Evolutionary conservation across 2,113 vertebrate genomes (phyloP).

Genomic region (Patagioenas fasciata): DNA sequence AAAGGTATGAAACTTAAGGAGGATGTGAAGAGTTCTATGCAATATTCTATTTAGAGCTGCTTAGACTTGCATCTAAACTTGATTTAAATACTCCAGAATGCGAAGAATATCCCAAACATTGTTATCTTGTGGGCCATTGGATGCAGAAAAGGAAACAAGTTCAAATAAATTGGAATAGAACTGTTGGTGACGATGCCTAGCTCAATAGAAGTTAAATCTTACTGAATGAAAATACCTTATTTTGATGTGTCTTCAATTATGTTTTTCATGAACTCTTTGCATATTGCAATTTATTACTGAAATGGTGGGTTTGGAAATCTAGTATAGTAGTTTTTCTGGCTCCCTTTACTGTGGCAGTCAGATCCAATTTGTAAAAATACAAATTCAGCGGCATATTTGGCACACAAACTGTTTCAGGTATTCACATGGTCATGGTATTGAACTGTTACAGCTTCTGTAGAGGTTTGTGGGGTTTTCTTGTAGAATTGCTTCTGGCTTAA

Average conservation of each 20-base stretch:
- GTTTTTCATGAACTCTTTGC: neutral
- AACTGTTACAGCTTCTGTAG: neutral
- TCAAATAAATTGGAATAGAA: neutral
- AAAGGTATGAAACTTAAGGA: neutral
- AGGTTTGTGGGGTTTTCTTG: neutral
- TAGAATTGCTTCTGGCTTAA: neutral
- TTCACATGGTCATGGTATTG: neutral
- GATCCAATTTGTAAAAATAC: neutral
- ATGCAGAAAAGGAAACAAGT: neutral
- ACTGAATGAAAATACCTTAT: neutral
- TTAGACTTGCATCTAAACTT: neutral
- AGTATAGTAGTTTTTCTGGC: neutral
- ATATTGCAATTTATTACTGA: neutral
- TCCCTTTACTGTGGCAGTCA: neutral
- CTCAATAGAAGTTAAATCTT: neutral
- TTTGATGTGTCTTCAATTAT: neutral
- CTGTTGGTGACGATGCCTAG: neutral
- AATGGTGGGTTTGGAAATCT: neutral
- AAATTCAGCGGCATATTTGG: neutral
- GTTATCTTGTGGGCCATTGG: neutral
- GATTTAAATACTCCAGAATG: neutral
- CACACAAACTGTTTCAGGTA: neutral
- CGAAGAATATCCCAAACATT: neutral
- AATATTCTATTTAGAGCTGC: neutral
- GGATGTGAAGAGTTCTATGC: neutral